Evolutionary conservation across 2,888 invertebrate genomes (phyloP), one percentile per base, ranked within the genome.

Genomic region (Drymonia ruficornis): DNA sequence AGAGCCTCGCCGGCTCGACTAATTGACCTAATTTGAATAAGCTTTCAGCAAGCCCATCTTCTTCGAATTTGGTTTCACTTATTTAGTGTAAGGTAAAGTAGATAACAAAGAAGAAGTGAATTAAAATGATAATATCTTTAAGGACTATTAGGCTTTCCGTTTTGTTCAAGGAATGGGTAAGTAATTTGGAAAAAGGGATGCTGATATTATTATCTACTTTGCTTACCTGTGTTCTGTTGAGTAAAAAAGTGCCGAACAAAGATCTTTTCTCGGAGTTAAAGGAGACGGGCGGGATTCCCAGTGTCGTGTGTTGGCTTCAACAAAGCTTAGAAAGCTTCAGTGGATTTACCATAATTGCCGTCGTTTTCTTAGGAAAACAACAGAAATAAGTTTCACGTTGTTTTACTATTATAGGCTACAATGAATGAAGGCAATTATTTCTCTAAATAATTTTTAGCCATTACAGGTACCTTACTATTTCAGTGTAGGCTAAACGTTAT

Each of bases 1-100:
- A 64, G 67, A 56, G 62, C 59, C 50, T 62, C 67, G 67, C 56
- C 60, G 59, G 59, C 53, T 65, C 66, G 60, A 72, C 77, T 81
- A 80, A 81, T 80, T 80, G 80, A 77, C 67, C 72, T 72, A 70
- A 81, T 81, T 78, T 80, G 74, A 78, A 81, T 80, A 80, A 77
- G 72, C 78, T 74, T 77, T 70, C 65, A 59, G 64, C 69, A 62
- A 67, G 65, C 61, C 63, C 63, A 70, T 62, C 56, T 76, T 75
- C 72, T 65, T 66, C 59, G 64, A 72, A 70, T 78, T 74, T 73
- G 72, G 72, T 70, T 70, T 72, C 66, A 67, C 72, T 76, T 67
- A 67, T 68, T 67, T 69, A 66, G 66, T 70, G 56, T 54, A 67
- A 65, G 63, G 54, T 60, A 71, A 59, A 49, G 46, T 31, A 52